Evolutionary conservation across 2,113 vertebrate genomes (phyloP), one percentile per base, ranked within the genome.

Genomic region (Microcebus murinus): DNA sequence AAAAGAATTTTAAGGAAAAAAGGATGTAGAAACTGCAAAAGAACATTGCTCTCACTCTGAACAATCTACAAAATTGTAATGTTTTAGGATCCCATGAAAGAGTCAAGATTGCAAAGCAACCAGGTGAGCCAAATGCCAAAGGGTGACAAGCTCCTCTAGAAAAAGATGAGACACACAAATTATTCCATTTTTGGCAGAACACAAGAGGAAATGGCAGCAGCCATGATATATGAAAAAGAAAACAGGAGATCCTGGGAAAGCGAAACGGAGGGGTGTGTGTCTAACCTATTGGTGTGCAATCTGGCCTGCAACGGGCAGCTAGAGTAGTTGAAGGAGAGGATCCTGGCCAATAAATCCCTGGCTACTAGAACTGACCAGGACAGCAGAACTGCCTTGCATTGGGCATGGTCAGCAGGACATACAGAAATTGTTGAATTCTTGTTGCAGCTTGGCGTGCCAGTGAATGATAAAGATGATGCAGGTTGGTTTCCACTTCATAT

Each of bases 391-490:
- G 99, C 99, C 1, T 98, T 99, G 52, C 99, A 99, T 83, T 99
- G 99, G 99, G 99, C 99, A 20, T 99, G 99, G 96, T 99, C 99
- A 45, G 99, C 99, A 1, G 99, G 99, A 57, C 99, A 99, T 98
- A 98, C 98, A 36, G 97, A 99, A 25, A 98, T 99, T 63, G 99
- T 99, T 14, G 98, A 99, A 31, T 99, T 99, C 61, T 99, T 99
- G 42, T 97, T 99, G 5, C 97, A 98, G 42, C 97, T 99, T 87
- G 99, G 99, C 87, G 99, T 99, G 70, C 99, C 99, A 9, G 99
- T 99, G 76, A 98, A 99, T 95, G 98, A 99, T 73, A 99, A 99
- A 97, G 99, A 99, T 97, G 99, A 99, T 96, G 99, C 99, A 63
- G 98, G 98, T 0, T 99, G 99, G 99, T 99, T 99, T 57, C 99